Evolutionary conservation across 2,888 invertebrate genomes (phyloP).

Genomic region (Orthosia gracilis): DNA sequence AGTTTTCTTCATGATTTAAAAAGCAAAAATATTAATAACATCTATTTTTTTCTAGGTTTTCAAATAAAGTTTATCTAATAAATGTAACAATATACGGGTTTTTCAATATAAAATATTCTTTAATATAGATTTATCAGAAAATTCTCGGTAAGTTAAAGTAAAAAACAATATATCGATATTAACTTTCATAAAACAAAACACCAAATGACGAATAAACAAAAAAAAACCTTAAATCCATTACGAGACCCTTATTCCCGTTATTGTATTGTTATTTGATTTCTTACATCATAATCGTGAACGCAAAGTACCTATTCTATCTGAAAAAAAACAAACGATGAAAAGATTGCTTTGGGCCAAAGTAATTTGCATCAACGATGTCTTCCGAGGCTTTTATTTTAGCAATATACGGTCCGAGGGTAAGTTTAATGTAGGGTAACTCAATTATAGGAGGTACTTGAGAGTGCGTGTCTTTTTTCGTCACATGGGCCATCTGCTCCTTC

Average conservation of each 20-base stretch:
- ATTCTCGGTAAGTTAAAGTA: background rate
- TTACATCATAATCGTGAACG: slow-evolving; percentile 37
- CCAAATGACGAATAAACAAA: slow-evolving; percentile 17
- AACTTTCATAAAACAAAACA: slow-evolving; percentile 13
- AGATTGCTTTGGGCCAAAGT: slow-evolving; percentile 55
- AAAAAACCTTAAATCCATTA: slow-evolving; percentile 31
- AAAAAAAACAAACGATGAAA: slow-evolving; percentile 57
- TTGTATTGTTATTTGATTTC: slow-evolving; percentile 42
- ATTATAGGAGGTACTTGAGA: slow-evolving; percentile 77
- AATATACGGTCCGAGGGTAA: slow-evolving; percentile 81
- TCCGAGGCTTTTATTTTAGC: slow-evolving; percentile 82
- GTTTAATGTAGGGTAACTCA: slow-evolving; percentile 87
- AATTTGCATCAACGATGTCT: slow-evolving; percentile 65
- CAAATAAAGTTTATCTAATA: background rate
- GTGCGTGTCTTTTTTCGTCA: slow-evolving; percentile 67
- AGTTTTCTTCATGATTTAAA: background rate
- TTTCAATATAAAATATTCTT: background rate
- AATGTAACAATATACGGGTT: background rate
- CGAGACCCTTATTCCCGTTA: slow-evolving; percentile 6
- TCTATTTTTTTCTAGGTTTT: slow-evolving; percentile 1
- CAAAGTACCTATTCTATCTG: slow-evolving; percentile 7
- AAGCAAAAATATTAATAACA: slow-evolving; percentile 2
- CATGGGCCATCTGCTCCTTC: slow-evolving; percentile 53
- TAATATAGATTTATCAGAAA: background rate
- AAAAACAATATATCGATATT: slow-evolving; percentile 8